A percentile compares a stretch with the other conserved stretches of the same genome.
These are phyloP conservation scores for Zaprionus africanus DNA, from an alignment of 1,140 invertebrate species.

Conservation along the genomic window DNA sequence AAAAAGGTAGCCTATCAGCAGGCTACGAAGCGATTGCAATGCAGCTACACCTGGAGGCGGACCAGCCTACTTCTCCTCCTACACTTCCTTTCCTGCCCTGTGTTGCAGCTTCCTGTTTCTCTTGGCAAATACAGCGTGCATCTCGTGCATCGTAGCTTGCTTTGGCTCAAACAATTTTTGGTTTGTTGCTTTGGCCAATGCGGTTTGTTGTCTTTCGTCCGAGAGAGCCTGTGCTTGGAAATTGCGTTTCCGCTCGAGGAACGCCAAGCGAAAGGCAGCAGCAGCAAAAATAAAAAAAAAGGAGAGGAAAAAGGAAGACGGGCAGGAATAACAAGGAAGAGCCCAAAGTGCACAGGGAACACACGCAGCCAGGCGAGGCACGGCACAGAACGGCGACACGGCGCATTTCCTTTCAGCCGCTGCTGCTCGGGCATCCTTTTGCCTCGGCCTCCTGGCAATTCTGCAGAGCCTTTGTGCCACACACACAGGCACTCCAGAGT, in stretches of 20 bases:
- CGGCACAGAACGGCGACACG: conserved; percentile 32
- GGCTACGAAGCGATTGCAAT: conserved; percentile 9
- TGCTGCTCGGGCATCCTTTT: conserved; percentile 34
- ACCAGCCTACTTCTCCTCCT: not conserved
- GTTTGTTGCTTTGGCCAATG: conserved; percentile 67
- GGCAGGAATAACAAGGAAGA: conserved; percentile 17
- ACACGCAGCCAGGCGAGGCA: not conserved
- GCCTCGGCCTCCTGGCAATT: conserved; percentile 11
- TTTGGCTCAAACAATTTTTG: conserved; percentile 79
- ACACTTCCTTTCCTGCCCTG: not conserved
- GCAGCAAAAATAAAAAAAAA: conserved; percentile 12
- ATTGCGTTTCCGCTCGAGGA: conserved; percentile 77
- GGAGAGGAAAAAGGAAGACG: not conserved
- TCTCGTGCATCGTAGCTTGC: conserved; percentile 28
- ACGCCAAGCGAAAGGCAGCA: conserved; percentile 1
- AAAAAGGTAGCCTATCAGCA: conserved; percentile 46
- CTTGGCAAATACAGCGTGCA: conserved; percentile 18
- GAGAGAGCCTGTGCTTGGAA: conserved; percentile 56
- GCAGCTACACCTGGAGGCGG: conserved; percentile 3
- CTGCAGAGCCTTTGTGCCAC: conserved; percentile 41
- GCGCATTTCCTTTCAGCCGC: conserved; percentile 43
- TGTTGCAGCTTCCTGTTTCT: conserved; percentile 20
- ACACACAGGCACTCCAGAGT: not conserved
- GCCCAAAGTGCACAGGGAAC: conserved; percentile 4
- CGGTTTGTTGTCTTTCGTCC: conserved; percentile 76